Evolutionary conservation across 2,797 vertebrate species (phyloP).

Genomic region (Microctenopoma lineatum): DNA sequence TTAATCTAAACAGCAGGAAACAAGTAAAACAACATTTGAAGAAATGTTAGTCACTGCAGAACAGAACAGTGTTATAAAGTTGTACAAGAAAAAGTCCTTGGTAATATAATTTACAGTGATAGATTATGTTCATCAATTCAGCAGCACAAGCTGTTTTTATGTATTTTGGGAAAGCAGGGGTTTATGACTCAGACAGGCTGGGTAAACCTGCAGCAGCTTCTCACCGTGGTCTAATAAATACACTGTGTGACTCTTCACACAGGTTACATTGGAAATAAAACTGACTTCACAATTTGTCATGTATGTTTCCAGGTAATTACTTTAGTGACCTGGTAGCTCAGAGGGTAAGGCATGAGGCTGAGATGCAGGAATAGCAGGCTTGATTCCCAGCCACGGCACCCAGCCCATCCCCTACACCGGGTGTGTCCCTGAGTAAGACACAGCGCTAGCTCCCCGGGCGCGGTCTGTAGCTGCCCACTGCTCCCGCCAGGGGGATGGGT

Average conservation of each 20-base stretch:
- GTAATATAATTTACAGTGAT: slow-evolving; percentile 34
- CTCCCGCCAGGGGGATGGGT: too few relatives aligned
- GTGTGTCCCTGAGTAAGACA: too few relatives aligned
- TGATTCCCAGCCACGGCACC: too few relatives aligned
- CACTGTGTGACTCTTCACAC: slow-evolving; percentile 15
- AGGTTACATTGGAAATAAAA: slow-evolving; percentile 4
- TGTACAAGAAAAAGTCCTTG: not conserved
- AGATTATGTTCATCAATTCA: slow-evolving; percentile 46
- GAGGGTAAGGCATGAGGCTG: too few relatives aligned
- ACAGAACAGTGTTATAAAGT: slow-evolving; percentile 6
- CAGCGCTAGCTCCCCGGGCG: too few relatives aligned
- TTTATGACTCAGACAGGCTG: slow-evolving; percentile 35
- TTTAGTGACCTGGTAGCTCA: too few relatives aligned
- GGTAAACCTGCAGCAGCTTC: slow-evolving; percentile 30
- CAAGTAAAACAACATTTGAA: slow-evolving; percentile 10
- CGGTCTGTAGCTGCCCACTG: too few relatives aligned
- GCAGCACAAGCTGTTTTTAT: slow-evolving; percentile 25
- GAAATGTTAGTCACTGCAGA: slow-evolving; percentile 6
- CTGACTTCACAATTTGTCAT: not conserved
- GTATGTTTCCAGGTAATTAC: too few relatives aligned
- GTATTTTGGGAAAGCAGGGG: slow-evolving; percentile 37
- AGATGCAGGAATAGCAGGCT: too few relatives aligned
- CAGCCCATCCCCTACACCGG: too few relatives aligned
- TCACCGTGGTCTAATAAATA: slow-evolving; percentile 30
- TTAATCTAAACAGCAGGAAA: not conserved